Base-by-base conservation (phyloP, 2,888 invertebrate species). In the Mechanitis mazaeus region DNA sequence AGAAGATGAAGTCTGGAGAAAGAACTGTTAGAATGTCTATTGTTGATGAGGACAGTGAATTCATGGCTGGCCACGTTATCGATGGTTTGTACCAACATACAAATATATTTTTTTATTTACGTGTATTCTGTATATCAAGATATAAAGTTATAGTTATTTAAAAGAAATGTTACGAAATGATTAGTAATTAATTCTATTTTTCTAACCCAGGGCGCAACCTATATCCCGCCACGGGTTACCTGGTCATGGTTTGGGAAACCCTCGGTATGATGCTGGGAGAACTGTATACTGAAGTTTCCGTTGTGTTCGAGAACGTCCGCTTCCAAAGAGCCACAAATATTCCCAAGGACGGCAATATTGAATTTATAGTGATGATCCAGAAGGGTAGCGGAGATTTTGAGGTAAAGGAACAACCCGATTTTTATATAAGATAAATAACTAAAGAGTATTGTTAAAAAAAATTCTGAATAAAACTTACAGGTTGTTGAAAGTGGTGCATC, bases 271-370 rank as follows among this genome's bases (percentile, higher is more conserved):
- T 94, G 91, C 88, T 92, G 80, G 94, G 93, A 60, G 92, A 93
- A 54, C 85, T 93, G 0, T 93, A 90, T 78, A 93, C 94, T 33
- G 93, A 95, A 69, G 91, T 96, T 33, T 93, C 95, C 0, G 94
- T 98, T 0, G 93, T 95, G 4, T 96, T 98, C 79, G 95, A 96
- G 78, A 93, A 98, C 81, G 92, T 97, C 9, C 92, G 93, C 54
- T 96, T 98, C 78, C 92, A 95, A 70, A 91, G 96, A 71, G 97
- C 97, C 4, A 97, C 96, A 0, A 94, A 94, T 69, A 91, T 98
- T 61, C 93, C 94, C 0, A 92, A 93, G 66, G 93, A 94, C 54
- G 93, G 93, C 55, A 89, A 82, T 56, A 72, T 94, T 42, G 92
- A 93, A 66, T 90, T 94, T 63, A 92, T 92, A 55, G 87, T 94